Evolutionary conservation across 2,113 vertebrate genomes (phyloP).

Genomic region (Anolis carolinensis): DNA sequence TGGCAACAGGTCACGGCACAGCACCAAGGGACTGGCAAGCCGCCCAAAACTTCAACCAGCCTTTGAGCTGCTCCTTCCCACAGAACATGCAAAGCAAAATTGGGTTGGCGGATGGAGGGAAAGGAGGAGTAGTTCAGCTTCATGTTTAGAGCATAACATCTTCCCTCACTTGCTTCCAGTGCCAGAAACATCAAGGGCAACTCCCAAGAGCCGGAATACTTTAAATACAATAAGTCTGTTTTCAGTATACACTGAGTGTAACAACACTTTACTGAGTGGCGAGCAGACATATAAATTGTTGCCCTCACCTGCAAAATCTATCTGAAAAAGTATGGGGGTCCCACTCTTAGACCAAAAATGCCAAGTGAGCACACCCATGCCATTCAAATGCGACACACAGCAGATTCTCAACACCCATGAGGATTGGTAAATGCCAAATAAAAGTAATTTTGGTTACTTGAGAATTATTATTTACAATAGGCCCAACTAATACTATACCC

Average conservation of each 20-base stretch:
- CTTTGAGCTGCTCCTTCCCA: constrained; percentile 7
- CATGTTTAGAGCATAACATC: background rate
- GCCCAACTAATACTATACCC: no score
- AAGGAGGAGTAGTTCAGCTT: background rate
- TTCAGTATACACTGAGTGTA: background rate
- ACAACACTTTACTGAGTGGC: background rate
- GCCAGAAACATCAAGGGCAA: background rate
- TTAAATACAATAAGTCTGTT: background rate
- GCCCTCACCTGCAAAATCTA: background rate
- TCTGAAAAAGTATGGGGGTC: background rate
- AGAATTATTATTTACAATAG: no score
- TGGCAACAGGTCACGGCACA: constrained; percentile 33
- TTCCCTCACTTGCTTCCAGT: background rate
- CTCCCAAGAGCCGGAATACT: background rate
- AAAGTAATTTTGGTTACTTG: no score
- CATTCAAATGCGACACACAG: background rate
- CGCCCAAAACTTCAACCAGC: constrained; percentile 15
- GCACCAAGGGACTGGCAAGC: constrained; percentile 29
- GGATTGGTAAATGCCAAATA: no score
- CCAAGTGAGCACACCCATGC: background rate
- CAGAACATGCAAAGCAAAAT: background rate
- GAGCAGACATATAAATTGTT: background rate
- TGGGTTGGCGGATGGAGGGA: background rate
- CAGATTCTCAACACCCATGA: no score
- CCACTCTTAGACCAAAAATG: background rate